These are phyloP conservation scores for Benitochromis conjunctus DNA, from an alignment of 2,113 vertebrate genomes.

Conservation along the genomic window DNA sequence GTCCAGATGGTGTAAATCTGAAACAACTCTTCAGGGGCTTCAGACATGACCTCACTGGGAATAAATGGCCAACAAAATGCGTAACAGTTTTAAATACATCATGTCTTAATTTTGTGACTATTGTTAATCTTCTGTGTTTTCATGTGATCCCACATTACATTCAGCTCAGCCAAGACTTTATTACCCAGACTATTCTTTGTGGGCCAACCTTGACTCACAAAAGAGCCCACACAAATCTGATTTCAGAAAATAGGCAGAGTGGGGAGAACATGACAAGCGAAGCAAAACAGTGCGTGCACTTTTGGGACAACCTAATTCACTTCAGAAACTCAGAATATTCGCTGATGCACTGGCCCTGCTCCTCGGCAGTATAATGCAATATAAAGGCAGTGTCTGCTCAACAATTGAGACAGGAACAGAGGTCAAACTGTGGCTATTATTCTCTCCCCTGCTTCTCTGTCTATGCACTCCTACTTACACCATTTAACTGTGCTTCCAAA, in stretches of 20 bases:
- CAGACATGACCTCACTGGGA: slow-evolving; percentile 38
- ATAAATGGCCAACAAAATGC: slow-evolving; percentile 27
- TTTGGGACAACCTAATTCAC: slow-evolving; percentile 71
- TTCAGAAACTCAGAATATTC: slow-evolving; percentile 70
- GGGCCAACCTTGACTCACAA: slow-evolving; percentile 52
- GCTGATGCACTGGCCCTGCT: slow-evolving; percentile 64
- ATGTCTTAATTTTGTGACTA: slow-evolving; percentile 18
- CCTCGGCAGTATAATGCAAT: slow-evolving; percentile 61
- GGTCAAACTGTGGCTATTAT: slow-evolving; percentile 68
- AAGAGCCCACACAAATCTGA: slow-evolving; percentile 65
- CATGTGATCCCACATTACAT: slow-evolving; percentile 29
- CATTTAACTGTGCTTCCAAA: slow-evolving; percentile 45
- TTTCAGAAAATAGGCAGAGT: slow-evolving; percentile 52
- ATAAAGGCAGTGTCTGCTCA: slow-evolving; percentile 62
- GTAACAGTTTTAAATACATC: slow-evolving; percentile 23
- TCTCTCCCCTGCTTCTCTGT: slow-evolving; percentile 43
- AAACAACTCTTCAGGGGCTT: not conserved
- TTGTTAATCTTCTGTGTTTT: slow-evolving; percentile 53
- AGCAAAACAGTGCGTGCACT: slow-evolving; percentile 63
- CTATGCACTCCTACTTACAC: slow-evolving; percentile 56
- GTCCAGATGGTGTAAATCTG: not conserved
- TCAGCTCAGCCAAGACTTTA: slow-evolving; percentile 42
- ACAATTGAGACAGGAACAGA: slow-evolving; percentile 63
- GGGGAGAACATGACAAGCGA: slow-evolving; percentile 49
- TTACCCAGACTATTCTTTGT: slow-evolving; percentile 48